Base-by-base conservation (phyloP, 2,888 invertebrate genomes). In the Fragum sueziense region DNA sequence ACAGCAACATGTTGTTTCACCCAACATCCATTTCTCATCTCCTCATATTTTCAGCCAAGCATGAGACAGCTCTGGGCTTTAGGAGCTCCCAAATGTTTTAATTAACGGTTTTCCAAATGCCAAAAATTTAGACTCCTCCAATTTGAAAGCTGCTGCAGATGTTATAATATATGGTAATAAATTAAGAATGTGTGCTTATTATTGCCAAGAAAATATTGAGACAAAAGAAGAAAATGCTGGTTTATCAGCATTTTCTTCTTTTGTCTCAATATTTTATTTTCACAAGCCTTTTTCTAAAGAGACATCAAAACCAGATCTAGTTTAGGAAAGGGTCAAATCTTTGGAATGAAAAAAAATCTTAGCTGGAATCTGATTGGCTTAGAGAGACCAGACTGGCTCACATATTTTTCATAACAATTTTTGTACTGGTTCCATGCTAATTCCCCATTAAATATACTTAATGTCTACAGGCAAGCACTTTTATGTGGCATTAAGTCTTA, bases 21-120 rank as follows among this genome's bases (percentile, higher is more conserved):
- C 41, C 4, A 37, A 65, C 65, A 37, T 37, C 52, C 76, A 76
- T 62, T 69, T 69, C 68, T 74, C 31, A 61, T 51, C 3, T 41
- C n/a, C 14, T 69, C 74, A 69, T 74, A 51, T 68, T 69, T 74
- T 57, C 74, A 61, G 41, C 41, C 47, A 74, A 69, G 74, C 74
- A 61, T 59, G 33, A 69, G 59, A 69, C 74, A 68, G 57, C 54
- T 69, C 41, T 11, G 17, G 62, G 61, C 41, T 72, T 72, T 62
- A 62, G 20, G 47, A 27, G 33, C 29, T 62, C 72, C 72, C 62
- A 51, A 25, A 73, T 65, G 73, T 52, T 51, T 65, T 73, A 65
- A 73, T 73, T 65, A 73, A 47, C 47, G 20, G 20, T 47, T 4
- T 20, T 47, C n/a, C n/a, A n/a, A n/a, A n/a, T n/a, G n/a, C n/a